Evolutionary conservation across 1,140 invertebrate species (phyloP), one percentile per base, ranked within the genome.

Genomic region (Scaptomyza graminum): DNA sequence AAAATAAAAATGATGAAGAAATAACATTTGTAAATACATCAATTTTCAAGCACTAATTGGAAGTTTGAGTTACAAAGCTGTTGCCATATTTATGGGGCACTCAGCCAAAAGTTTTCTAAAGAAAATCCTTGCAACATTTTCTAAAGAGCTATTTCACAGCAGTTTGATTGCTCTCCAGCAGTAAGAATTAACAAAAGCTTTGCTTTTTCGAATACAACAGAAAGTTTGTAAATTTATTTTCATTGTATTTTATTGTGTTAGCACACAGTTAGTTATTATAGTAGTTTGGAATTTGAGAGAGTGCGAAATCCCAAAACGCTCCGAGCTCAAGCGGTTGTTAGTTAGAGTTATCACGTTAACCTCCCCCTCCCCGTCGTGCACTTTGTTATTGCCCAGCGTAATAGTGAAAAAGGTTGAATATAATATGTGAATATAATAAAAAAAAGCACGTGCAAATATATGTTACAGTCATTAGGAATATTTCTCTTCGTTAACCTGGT

Each of bases 21-120:
- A 49, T 43, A 49, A 37, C 57, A 72, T 72, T 72, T 67, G 55
- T 59, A 39, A 60, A 72, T 72, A 15, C 69, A 72, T 72, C 50
- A 72, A 72, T 66, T 67, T 67, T 72, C 15, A 44, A 66, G 55
- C 60, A 66, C 65, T 67, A 72, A 67, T 66, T 59, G 69, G 54
- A 55, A 67, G 31, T 57, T 39, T 25, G 46, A 51, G 44, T 46
- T 47, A 47, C 43, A 60, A 34, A 44, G 28, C 37, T 46, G n/a
- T 44, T 57, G 55, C 25, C 18, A 15, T 16, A 46, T 57, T 57
- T 46, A 46, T 57, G 55, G 46, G 41, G 49, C 61, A 65, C 11
- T 12, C 41, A 15, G 6, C 43, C 56, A 22, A 22, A 22, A 22
- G 18, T 22, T 22, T 22, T 31, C 28, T 31, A 31, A 22, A 31